Conservation (phyloP, 1,140 invertebrate genomes). For the Papilio helenus region DNA sequence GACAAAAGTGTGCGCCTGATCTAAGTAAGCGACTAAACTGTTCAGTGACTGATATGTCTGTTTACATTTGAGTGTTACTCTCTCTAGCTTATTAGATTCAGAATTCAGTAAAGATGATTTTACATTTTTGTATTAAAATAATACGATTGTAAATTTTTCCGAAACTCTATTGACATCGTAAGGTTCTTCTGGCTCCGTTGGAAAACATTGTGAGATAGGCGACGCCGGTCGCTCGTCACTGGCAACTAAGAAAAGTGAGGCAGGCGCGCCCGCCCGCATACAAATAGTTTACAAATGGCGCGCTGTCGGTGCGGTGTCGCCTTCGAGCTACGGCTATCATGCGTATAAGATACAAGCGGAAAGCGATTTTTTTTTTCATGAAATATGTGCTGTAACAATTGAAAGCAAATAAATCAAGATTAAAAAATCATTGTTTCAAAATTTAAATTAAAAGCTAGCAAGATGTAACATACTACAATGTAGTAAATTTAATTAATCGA, state of each 20-base stretch:
- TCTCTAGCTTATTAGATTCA: background rate
- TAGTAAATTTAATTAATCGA: no score
- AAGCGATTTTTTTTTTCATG: slow-evolving; percentile 28
- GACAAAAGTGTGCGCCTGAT: no score
- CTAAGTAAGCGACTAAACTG: no score
- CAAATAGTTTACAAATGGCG: slow-evolving; percentile 77
- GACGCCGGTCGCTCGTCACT: slow-evolving; percentile 58
- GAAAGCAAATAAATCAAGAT: no score
- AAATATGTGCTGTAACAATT: background rate
- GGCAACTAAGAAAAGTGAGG: slow-evolving; percentile 76
- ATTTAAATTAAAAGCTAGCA: no score
- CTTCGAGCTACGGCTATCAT: slow-evolving; percentile 40
- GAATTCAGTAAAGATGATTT: background rate
- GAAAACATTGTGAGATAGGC: slow-evolving; percentile 44
- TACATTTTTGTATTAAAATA: background rate
- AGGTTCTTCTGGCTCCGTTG: slow-evolving; percentile 31
- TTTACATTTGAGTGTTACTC: background rate
- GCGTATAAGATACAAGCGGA: slow-evolving; percentile 41
- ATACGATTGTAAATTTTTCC: background rate
- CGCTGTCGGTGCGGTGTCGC: slow-evolving; percentile 53
- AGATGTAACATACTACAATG: no score
- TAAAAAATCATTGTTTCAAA: no score
- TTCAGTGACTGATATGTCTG: background rate
- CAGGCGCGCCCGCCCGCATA: slow-evolving; percentile 65
- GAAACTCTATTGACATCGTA: slow-evolving; percentile 30